Base-by-base conservation (phyloP, 1,140 invertebrate genomes). In the Cheumatopsyche charites region DNA sequence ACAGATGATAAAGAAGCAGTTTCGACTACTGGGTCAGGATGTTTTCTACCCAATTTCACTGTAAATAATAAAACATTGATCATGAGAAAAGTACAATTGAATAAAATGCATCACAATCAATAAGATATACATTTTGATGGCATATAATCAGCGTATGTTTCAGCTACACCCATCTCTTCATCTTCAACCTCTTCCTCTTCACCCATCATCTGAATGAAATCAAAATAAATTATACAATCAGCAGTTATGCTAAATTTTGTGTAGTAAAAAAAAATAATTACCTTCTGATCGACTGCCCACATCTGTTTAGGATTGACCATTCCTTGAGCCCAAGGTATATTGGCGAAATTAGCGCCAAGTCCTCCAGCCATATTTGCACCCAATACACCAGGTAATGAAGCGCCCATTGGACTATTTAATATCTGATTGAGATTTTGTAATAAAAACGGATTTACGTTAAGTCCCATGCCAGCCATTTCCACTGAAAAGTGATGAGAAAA, bases 21-120 rank as follows among this genome's bases (percentile, higher is more conserved):
- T 83, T 99, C 98, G 17, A 99, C 98, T 11, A 99, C 97, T n/a
- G 95, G 93, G 86, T 99, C 98, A 0, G 98, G 98, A 89, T 99
- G 98, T 78, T 95, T 94, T 70, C 90, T 89, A 3, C 98, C 98
- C 61, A 98, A 84, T 83, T 96, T 96, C 74, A 99, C 93, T 95
- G 78, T 21, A n/a, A 79, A 79, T 72, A 71, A 41, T 49, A 69
- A 70, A 68, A 68, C 36, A 58, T 55, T n/a, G n/a, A n/a, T 9
- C 29, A 36, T 4, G 29, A 36, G 49, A 62, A 65, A 73, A 71
- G 29, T 62, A 45, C 26, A 74, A 23, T 55, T 15, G 26, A 58
- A 47, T 42, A 23, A 67, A 25, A 42, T 21, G 21, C 43, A 15
- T 65, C 23, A 52, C 26, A 66, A 26, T 43, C 21, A 1, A 70